A percentile compares a stretch with the other conserved stretches of the same genome.
phyloP scores from a whole-genome alignment of 2,888 invertebrate genomes.

The Hydrotaea cyrtoneurina region DNA sequence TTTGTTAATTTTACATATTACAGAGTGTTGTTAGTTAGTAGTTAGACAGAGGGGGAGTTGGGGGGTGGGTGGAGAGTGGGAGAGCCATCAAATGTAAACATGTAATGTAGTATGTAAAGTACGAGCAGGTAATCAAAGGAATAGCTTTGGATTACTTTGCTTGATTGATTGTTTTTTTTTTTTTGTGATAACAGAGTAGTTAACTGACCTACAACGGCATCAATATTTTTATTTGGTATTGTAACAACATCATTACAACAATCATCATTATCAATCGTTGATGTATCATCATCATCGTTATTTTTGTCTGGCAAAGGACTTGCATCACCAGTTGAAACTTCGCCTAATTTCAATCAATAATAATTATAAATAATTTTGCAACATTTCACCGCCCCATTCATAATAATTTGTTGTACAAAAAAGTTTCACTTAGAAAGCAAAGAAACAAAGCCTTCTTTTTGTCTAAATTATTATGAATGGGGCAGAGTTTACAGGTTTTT shows the following conservation, averaged over 20 bases:
- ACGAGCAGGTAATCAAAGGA: conserved; percentile 60
- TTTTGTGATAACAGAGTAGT: conserved; percentile 63
- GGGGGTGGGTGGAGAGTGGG: neutral
- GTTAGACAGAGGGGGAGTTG: neutral
- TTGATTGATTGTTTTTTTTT: conserved; percentile 55
- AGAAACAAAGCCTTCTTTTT: neutral
- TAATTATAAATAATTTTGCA: conserved; percentile 57
- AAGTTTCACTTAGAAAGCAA: conserved; percentile 35
- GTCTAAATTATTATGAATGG: too few relatives aligned
- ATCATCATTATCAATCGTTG: conserved; percentile 75
- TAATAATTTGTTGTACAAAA: too few relatives aligned
- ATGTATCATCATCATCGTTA: conserved; percentile 77
- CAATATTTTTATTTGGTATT: conserved; percentile 76
- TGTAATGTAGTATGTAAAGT: conserved; percentile 14
- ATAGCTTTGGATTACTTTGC: conserved; percentile 34
- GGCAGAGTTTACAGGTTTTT: too few relatives aligned
- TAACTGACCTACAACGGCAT: conserved; percentile 81
- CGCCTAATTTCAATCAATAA: conserved; percentile 75
- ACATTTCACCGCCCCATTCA: conserved; percentile 36
- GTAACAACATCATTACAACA: conserved; percentile 78
- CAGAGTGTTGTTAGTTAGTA: neutral
- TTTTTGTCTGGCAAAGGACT: conserved; percentile 80
- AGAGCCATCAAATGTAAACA: conserved; percentile 46
- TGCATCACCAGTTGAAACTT: conserved; percentile 80
- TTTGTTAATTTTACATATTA: neutral